Evolutionary conservation across 2,888 invertebrate species (phyloP).

Genomic region (Acholoe squamosa): DNA sequence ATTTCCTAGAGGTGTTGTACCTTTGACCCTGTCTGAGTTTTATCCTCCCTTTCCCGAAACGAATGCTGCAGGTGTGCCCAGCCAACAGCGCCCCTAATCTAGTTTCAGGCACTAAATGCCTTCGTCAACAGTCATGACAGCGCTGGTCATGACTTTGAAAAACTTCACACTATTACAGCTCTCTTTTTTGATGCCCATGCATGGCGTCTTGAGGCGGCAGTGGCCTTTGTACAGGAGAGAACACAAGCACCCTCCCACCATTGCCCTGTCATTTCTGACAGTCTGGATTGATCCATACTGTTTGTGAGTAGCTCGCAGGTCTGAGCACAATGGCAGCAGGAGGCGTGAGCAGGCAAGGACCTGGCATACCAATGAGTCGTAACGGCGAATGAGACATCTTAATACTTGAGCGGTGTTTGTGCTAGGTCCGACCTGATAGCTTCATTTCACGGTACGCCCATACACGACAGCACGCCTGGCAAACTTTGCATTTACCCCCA

Average conservation of each 20-base stretch:
- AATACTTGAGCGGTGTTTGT: slow-evolving; percentile 48
- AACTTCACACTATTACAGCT: slow-evolving; percentile 26
- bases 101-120: slow-evolving; percentile 17
- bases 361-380: slow-evolving; percentile 18
- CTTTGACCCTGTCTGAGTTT: too few species aligned
- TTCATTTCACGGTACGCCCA: background rate
- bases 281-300: slow-evolving; percentile 49
- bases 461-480: slow-evolving; percentile 39
- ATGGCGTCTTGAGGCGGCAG: background rate
- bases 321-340: slow-evolving; percentile 8
- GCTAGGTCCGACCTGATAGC: background rate
- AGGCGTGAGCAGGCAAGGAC: slow-evolving; percentile 27
- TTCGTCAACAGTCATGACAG: background rate
- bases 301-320: background rate
- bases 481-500: slow-evolving; percentile 21
- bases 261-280: slow-evolving; percentile 43
- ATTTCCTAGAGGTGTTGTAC: too few species aligned
- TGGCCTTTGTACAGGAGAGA: background rate
- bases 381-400: slow-evolving; percentile 48
- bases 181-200: background rate
- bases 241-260: background rate
- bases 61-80: too few species aligned
- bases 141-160: slow-evolving; percentile 16
- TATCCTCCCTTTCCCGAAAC: too few species aligned
- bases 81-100: background rate